Conservation (phyloP, 2,113 vertebrate genomes). For the Cygnus atratus region DNA sequence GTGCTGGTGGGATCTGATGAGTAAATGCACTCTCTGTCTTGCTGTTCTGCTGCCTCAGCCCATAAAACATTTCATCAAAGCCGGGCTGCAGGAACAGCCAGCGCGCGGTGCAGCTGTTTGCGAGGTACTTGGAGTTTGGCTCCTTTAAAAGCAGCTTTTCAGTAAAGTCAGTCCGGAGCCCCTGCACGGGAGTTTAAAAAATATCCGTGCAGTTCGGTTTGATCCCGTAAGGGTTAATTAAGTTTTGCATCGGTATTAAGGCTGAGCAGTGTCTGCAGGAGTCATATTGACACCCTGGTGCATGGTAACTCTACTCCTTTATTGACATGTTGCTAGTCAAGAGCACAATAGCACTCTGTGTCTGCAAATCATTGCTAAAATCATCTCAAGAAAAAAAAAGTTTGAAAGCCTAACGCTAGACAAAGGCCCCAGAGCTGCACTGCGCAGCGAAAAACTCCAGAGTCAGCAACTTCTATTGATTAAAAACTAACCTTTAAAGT, state of each 20-base stretch:
- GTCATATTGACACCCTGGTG: constrained; percentile 78
- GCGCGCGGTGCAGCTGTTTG: constrained; percentile 17
- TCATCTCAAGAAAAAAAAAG: constrained; percentile 82
- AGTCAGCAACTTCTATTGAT: constrained; percentile 99
- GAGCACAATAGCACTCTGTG: constrained; percentile 79
- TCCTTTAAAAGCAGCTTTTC: constrained; percentile 65
- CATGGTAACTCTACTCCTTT: constrained; percentile 79
- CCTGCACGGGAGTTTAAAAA: constrained; percentile 53
- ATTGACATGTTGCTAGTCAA: constrained; percentile 80
- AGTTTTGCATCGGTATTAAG: constrained; percentile 76
- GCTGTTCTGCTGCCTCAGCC: constrained; percentile 24
- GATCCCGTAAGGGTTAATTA: constrained; percentile 77
- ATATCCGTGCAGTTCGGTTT: constrained; percentile 9
- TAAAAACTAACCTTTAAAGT: constrained; percentile 99
- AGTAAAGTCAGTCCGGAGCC: constrained; percentile 14
- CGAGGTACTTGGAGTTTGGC: constrained; percentile 1
- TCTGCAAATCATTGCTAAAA: constrained; percentile 89
- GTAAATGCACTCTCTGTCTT: background rate
- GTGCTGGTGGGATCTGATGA: constrained; percentile 5
- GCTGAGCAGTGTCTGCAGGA: constrained; percentile 70
- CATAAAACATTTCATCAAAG: constrained; percentile 45
- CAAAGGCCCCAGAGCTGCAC: constrained; percentile 87
- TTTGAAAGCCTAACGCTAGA: constrained; percentile 83
- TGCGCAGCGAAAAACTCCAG: constrained; percentile 85
- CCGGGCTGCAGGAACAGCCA: background rate